Percentiles rank a stretch among this genome's conserved stretches.
Evolutionary conservation across 2,888 invertebrate species (phyloP).

Genomic region (Heteromyza rotundicornis): DNA sequence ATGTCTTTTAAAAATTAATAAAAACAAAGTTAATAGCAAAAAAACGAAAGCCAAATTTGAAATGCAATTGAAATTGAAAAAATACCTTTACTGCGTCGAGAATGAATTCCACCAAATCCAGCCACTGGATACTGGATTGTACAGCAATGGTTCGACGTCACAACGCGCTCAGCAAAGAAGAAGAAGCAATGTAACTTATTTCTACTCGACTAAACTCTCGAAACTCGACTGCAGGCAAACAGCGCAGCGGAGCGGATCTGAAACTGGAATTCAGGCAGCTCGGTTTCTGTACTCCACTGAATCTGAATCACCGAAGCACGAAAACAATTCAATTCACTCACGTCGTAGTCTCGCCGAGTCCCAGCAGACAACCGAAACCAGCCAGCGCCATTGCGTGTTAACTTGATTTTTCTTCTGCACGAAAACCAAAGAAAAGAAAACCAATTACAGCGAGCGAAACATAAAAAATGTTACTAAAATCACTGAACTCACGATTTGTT

Average conservation of each 20-base stretch:
- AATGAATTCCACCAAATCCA: not conserved
- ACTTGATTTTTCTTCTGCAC: constrained; percentile 48
- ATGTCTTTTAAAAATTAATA: too few relatives aligned
- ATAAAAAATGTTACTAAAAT: not conserved
- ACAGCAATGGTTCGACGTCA: not conserved
- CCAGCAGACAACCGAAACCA: not conserved
- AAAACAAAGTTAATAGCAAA: too few relatives aligned
- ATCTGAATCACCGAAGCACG: constrained; percentile 22
- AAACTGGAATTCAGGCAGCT: not conserved
- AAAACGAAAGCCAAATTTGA: too few relatives aligned
- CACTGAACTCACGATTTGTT: too few relatives aligned
- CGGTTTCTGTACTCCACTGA: not conserved
- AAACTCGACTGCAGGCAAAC: not conserved
- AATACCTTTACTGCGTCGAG: not conserved
- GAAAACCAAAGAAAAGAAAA: constrained; percentile 47
- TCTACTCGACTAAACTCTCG: constrained; percentile 11
- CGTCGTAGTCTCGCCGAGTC: not conserved
- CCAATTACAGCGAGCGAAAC: not conserved
- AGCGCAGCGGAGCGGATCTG: not conserved
- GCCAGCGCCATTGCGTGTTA: constrained; percentile 30
- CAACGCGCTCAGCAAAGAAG: not conserved
- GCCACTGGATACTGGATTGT: not conserved
- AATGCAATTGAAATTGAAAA: not conserved
- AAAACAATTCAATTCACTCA: not conserved
- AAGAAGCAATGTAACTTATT: not conserved